phyloP scores from a whole-genome alignment of 2,113 vertebrate species.

The Hippolais icterina region DNA sequence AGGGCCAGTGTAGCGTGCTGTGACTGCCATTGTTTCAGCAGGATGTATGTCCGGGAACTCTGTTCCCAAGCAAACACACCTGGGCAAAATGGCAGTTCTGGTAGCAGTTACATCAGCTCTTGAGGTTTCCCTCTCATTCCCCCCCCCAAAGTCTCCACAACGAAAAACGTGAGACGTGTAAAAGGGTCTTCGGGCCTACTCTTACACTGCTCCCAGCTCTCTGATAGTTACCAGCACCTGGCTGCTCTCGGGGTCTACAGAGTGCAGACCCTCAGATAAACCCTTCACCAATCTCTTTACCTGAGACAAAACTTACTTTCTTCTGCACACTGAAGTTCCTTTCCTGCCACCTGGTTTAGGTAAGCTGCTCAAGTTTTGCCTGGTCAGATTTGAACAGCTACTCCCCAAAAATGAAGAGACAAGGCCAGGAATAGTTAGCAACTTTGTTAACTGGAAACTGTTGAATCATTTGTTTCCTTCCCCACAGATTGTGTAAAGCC shows the following conservation, averaged over 20 bases:
- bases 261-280: neutral
- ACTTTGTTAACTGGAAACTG: neutral
- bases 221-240: neutral
- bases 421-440: constrained; percentile 6
- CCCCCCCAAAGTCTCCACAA: no score
- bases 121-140: no score
- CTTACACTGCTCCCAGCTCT: no score
- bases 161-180: no score
- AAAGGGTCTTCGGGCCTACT: no score
- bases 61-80: no score
- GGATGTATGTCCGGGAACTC: no score
- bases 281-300: neutral
- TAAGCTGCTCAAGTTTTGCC: neutral
- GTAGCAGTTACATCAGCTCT: no score
- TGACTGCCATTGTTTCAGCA: no score
- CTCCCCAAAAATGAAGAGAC: neutral
- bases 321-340: neutral
- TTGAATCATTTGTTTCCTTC: neutral
- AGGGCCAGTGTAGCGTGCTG: no score
- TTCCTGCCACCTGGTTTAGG: constrained; percentile 21
- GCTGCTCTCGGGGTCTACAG: neutral
- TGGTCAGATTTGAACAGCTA: neutral
- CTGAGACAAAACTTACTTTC: constrained; percentile 16
- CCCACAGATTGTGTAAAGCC: neutral
- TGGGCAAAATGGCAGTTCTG: no score